phyloP scores from a whole-genome alignment of 2,113 vertebrate genomes.

The Erythrolamprus reginae region DNA sequence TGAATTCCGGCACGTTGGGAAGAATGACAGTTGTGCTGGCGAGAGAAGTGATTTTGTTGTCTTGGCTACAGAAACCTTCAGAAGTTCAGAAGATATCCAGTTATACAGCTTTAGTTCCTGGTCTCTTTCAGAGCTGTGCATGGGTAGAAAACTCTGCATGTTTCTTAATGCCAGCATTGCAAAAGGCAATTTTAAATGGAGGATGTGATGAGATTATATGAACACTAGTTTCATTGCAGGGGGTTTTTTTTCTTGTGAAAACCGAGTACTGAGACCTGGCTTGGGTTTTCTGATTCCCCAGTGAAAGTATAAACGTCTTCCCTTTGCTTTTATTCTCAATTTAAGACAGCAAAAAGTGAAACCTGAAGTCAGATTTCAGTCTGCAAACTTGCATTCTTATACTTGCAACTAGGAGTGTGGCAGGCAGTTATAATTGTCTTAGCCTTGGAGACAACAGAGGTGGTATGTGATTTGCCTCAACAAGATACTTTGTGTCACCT shows the following conservation, averaged over 20 bases:
- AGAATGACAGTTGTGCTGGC: slow-evolving; percentile 33
- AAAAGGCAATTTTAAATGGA: neutral
- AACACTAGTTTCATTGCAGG: neutral
- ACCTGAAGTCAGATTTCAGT: neutral
- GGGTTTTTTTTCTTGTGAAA: rapidly evolving
- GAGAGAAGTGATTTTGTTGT: slow-evolving; percentile 13
- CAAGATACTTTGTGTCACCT: neutral
- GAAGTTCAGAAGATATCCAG: neutral
- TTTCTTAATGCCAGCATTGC: neutral
- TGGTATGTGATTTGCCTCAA: neutral
- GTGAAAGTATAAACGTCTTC: neutral
- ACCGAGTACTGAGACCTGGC: no score
- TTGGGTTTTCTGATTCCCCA: neutral
- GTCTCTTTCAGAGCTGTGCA: neutral
- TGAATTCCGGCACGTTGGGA: slow-evolving; percentile 49
- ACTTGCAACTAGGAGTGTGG: neutral
- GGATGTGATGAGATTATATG: rapidly evolving
- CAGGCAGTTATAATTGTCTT: neutral
- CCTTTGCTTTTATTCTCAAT: neutral
- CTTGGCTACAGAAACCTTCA: slow-evolving; percentile 19
- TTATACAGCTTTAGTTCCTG: neutral
- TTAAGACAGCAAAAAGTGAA: neutral
- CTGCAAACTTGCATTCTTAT: neutral
- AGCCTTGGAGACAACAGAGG: neutral
- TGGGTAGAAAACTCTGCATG: neutral